These are phyloP conservation scores for Cataglyphis rosenhaueri DNA, from an alignment of 2,888 invertebrate species.

Conservation along the genomic window DNA sequence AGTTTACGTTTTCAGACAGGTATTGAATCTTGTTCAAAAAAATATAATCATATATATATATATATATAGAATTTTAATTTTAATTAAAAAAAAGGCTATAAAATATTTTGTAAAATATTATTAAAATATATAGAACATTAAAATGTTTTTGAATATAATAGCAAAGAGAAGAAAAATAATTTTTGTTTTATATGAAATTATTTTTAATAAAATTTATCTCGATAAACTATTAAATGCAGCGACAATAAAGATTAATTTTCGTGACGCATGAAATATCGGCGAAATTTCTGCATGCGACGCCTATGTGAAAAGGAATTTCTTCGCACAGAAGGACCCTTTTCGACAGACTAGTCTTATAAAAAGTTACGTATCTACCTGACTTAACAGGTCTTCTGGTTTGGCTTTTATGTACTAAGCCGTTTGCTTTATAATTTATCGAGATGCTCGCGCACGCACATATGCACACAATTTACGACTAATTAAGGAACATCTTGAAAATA, in stretches of 20 bases:
- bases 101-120: neutral
- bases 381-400: conserved; percentile 8
- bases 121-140: neutral
- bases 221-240: neutral
- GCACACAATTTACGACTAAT: neutral
- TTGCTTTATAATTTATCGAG: conserved; percentile 2
- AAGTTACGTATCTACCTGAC: conserved; percentile 39
- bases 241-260: neutral
- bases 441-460: neutral
- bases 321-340: conserved; percentile 24
- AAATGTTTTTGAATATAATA: neutral
- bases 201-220: neutral
- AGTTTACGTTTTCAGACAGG: neutral
- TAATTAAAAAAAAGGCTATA: neutral
- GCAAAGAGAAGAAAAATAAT: neutral
- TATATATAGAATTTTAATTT: neutral
- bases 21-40: neutral
- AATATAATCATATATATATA: neutral
- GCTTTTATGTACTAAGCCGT: neutral
- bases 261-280: too few relatives aligned
- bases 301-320: conserved; percentile 51
- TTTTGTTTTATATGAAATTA: neutral
- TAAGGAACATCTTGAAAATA: neutral
- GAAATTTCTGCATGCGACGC: conserved; percentile 25
- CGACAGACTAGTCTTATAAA: conserved; percentile 19